Evolutionary conservation across 2,888 invertebrate genomes (phyloP), one percentile per base, ranked within the genome.

Genomic region (Zootermopsis nevadensis): DNA sequence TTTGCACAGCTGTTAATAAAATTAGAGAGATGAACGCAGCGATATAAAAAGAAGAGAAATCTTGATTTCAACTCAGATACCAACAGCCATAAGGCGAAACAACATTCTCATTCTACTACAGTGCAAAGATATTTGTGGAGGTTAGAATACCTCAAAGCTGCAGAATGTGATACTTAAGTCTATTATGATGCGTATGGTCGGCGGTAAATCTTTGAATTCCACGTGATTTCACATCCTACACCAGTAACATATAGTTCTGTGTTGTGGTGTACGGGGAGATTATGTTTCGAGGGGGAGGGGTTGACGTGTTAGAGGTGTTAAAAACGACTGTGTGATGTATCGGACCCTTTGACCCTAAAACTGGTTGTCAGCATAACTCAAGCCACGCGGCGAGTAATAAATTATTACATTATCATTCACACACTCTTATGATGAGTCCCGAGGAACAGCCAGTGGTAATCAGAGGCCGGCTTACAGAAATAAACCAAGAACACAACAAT

Each of bases 361-460:
- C 83, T 48, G 80, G 74, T 72, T 83, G 83, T 83, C 83, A 80
- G 76, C 83, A 83, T 83, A 83, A 83, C 83, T 83, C 83, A 83
- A 53, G 42, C 33, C 69, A 33, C 30, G 66, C 74, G 33, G 10
- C 53, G 27, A 27, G 77, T 83, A 77, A 83, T 83, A 83, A 83
- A 83, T 83, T 83, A 83, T 80, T 80, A 83, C 74, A 83, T 83
- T 83, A 83, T 83, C 83, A 80, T 83, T 83, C 83, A 82, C 82
- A 82, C 77, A 80, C 60, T 60, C 60, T n/a, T 42, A 76, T 76
- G 76, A 76, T 76, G 76, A 76, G 76, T 27, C 27, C 35, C 48
- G 35, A 74, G 35, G 35, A 24, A 35, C 72, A 74, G 72, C 72
- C 22, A 76, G 48, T 42, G 35, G 42, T 76, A 30, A 60, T 60